Base-by-base conservation (phyloP, 2,888 invertebrate species). In the Agrotis clavis region DNA sequence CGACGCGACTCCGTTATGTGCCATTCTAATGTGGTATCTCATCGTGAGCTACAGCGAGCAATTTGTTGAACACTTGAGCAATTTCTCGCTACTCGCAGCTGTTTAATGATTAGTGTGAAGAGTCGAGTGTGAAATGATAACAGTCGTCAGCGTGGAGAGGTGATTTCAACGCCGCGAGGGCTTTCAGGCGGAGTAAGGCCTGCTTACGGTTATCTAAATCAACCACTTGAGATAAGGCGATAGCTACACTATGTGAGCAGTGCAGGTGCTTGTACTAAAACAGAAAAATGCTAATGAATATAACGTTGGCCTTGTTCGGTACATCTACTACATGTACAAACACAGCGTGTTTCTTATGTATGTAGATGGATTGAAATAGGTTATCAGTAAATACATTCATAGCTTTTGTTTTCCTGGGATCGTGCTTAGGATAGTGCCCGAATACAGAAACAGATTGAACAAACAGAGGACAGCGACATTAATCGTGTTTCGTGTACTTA, bases 211-310 rank as follows among this genome's bases (percentile, higher is more conserved):
- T 86, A 86, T 87, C 87, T 87, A 71, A 79, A 87, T 79, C 76
- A 77, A 81, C 71, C 87, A 87, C 87, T 87, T 81, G 79, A 86
- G 86, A 86, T 87, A 79, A 75, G 59, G 71, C 72, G 83, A 85
- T 79, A 81, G 77, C 64, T 61, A 65, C 70, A 72, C 70, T 47
- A 64, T 56, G 54, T 56, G 80, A 54, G 25, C 21, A 9, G 50
- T 21, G 84, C 81, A 80, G 76, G 76, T 81, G 81, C n/a, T 41
- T 75, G 19, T 68, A 80, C 63, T 75, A 59, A 67, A 68, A 67
- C 62, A 64, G 74, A 67, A 68, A 79, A 79, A 67, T 65, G 74
- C 65, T 73, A 79, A 79, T 82, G 81, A 56, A 77, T 56, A 76
- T 19, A 80, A 51, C 56, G 56, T 13, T 9, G 61, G 50, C 45